A percentile compares a stretch with the other conserved stretches of the same genome.
Evolutionary conservation across 64 coral and sea anemone species (phyloP).

Genomic region (Porites australiensis): DNA sequence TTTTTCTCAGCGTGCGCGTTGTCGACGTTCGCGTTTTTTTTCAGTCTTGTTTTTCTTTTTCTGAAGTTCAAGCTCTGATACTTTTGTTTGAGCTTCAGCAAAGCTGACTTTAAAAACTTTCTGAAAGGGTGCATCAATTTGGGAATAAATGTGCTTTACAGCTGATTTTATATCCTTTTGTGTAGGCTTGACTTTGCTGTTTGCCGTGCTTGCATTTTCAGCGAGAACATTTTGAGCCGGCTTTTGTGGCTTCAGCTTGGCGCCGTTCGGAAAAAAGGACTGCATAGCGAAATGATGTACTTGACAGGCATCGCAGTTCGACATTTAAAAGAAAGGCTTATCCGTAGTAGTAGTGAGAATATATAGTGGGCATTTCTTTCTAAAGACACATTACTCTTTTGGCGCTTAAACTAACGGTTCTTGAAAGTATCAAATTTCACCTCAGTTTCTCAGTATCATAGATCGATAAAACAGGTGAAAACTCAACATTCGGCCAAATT

Average conservation of each 20-base stretch:
- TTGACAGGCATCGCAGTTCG: slow-evolving; percentile 30
- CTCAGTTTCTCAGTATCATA: neutral
- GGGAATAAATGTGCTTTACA: slow-evolving; percentile 16
- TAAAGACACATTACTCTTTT: neutral
- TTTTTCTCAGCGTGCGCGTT: no score
- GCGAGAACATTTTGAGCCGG: slow-evolving; percentile 7
- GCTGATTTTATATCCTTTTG: slow-evolving; percentile 14
- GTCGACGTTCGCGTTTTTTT: no score
- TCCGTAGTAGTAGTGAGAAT: neutral
- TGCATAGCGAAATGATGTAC: slow-evolving; percentile 24
- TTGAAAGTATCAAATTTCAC: neutral
- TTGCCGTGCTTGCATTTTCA: slow-evolving; percentile 6
- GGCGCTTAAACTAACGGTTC: neutral
- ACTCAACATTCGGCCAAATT: neutral
- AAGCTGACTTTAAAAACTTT: slow-evolving; percentile 6
- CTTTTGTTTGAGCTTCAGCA: slow-evolving; percentile 33
- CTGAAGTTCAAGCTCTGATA: neutral
- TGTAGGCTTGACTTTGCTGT: neutral
- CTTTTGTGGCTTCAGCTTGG: slow-evolving; percentile 22
- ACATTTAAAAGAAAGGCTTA: no score
- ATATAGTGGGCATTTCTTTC: neutral
- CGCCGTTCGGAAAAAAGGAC: slow-evolving; percentile 12
- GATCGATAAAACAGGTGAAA: neutral
- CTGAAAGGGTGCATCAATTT: neutral
- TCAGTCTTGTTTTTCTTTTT: no score